Conservation (phyloP, 2,888 invertebrate genomes). For the Homarus gammarus region DNA sequence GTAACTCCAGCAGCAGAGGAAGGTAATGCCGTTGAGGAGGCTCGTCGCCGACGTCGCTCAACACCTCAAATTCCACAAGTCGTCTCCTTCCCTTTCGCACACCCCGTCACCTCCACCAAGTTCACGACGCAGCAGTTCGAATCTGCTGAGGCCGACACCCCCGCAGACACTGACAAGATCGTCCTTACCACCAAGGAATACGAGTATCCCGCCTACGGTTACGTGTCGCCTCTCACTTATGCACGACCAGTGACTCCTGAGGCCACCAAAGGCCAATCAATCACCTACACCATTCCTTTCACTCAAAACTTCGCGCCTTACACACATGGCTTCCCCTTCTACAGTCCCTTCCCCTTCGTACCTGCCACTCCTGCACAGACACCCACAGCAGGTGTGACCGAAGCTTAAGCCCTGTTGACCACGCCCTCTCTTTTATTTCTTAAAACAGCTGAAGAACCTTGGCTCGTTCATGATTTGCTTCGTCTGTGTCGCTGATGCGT, state of each 20-base stretch:
- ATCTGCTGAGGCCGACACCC: conserved; percentile 33
- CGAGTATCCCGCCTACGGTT: conserved; percentile 21
- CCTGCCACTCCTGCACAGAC: background rate
- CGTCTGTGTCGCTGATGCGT: too few relatives aligned
- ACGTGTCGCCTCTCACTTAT: conserved; percentile 6
- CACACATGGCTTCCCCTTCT: background rate
- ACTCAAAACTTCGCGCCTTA: background rate
- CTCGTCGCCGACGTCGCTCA: conserved; percentile 25
- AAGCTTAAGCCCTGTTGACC: too few relatives aligned
- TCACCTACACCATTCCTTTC: too few relatives aligned
- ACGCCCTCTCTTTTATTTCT: too few relatives aligned
- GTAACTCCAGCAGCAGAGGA: background rate
- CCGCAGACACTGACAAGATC: conserved; percentile 61
- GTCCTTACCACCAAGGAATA: conserved; percentile 38
- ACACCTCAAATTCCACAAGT: background rate
- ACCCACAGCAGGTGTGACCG: too few relatives aligned
- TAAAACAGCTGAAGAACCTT: too few relatives aligned
- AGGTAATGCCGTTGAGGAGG: background rate
- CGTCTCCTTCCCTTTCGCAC: conserved; percentile 13
- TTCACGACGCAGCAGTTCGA: conserved; percentile 37
- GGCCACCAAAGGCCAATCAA: background rate
- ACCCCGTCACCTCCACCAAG: background rate
- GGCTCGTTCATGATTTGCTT: too few relatives aligned
- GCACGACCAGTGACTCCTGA: background rate
- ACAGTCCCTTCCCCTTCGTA: background rate